Base-by-base conservation (phyloP, 2,113 vertebrate genomes). In the Hydrolagus affinis region DNA sequence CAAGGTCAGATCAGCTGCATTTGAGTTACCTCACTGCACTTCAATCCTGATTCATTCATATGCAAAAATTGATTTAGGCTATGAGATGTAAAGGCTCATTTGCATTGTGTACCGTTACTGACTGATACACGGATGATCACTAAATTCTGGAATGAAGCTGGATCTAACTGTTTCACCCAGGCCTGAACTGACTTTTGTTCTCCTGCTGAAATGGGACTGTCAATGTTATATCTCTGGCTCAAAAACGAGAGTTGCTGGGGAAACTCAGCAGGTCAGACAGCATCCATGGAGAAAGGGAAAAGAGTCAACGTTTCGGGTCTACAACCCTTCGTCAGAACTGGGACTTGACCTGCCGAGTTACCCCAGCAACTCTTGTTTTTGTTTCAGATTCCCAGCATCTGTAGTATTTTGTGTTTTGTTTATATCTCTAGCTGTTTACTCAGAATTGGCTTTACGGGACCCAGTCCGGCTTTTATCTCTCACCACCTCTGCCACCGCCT, bases 1-100 rank as follows among this genome's bases (percentile, higher is more conserved):
- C 73, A 75, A 75, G 73, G 73, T 75, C 19, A 75, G 73, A 57
- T 75, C 19, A 10, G 32, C 73, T 64, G 23, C 15, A 64, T 83
- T 19, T 66, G 25, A 66, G 62, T 68, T 66, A 30, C n/a, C 23
- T 30, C 23, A 78, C 14, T 3, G 6, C 59, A 62, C 23, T 56
- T 25, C n/a, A 80, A 28, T 62, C 62, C 7, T 17, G 76, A 59
- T 23, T 28, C 59, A 11, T 30, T 62, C 30, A 66, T 21, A 60
- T 19, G 23, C 23, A 25, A 25, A 62, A 60, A 78, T 78, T 25
- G 76, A 59, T 28, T 78, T 25, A 56, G 8, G 44, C 30, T 44
- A 44, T 17, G 32, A 56, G 44, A 44, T 74, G 8, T 25, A 28
- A 12, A 10, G 60, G 1, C 74, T 77, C 11, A 15, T 23, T 77